Conservation (phyloP, 1,140 invertebrate genomes). For the Musca domestica region DNA sequence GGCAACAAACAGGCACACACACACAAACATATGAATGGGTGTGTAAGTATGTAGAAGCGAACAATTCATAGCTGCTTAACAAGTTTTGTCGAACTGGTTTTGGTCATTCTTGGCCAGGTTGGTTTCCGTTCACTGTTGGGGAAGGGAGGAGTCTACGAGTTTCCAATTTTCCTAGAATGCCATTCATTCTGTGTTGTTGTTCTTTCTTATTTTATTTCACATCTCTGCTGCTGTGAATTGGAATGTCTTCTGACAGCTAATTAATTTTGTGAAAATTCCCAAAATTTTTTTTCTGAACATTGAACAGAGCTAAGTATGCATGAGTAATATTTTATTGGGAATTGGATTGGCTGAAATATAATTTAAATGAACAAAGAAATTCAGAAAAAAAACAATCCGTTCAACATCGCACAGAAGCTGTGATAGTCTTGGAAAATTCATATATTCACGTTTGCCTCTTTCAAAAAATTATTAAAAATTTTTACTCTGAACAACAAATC, state of each 20-base stretch:
- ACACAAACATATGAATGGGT: background rate
- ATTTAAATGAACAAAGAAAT: too few relatives aligned
- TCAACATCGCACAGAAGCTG: too few relatives aligned
- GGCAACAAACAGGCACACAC: background rate
- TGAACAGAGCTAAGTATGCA: too few relatives aligned
- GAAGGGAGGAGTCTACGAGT: background rate
- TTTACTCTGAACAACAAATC: too few relatives aligned
- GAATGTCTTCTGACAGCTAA: constrained; percentile 10
- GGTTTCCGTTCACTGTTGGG: background rate
- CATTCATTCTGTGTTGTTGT: background rate
- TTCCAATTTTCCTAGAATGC: background rate
- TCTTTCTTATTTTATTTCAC: background rate
- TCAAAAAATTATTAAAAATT: too few relatives aligned
- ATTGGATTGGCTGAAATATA: too few relatives aligned
- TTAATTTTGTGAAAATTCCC: constrained; percentile 1
- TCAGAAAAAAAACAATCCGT: too few relatives aligned
- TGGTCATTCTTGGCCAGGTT: background rate
- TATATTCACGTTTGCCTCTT: too few relatives aligned
- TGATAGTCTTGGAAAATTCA: too few relatives aligned
- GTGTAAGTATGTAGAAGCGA: background rate
- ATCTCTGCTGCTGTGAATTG: background rate
- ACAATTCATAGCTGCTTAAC: background rate
- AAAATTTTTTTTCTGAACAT: too few relatives aligned
- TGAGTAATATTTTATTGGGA: too few relatives aligned
- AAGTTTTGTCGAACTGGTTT: background rate